Conservation (phyloP, 2,888 invertebrate genomes). For the Hirtodrosophila cameraria region DNA sequence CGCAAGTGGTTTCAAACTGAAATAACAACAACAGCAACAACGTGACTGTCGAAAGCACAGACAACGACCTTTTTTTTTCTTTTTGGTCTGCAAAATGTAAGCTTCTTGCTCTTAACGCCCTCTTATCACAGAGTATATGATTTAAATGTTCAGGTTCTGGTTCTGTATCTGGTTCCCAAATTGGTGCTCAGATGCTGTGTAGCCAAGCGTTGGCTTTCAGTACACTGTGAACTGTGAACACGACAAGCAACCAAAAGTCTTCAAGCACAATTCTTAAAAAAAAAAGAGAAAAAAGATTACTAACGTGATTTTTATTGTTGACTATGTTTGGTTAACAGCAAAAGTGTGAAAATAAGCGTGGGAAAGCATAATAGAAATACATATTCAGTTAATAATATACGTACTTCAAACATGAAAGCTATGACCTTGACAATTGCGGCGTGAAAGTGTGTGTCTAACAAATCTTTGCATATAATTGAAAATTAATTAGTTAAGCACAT, state of each 20-base stretch:
- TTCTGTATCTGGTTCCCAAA: too few species aligned
- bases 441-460: slow-evolving; percentile 17
- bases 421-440: slow-evolving; percentile 27
- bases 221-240: slow-evolving; percentile 60
- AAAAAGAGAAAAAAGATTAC: background rate
- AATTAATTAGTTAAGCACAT: slow-evolving; percentile 4
- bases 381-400: background rate
- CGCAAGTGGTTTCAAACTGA: slow-evolving; percentile 43
- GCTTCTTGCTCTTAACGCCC: slow-evolving; percentile 46
- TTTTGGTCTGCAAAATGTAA: slow-evolving; percentile 49
- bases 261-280: slow-evolving; percentile 12
- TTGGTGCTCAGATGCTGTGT: slow-evolving; percentile 58
- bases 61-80: slow-evolving; percentile 4
- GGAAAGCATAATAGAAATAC: background rate
- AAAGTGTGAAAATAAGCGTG: slow-evolving; percentile 30
- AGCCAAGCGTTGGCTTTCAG: slow-evolving; percentile 58
- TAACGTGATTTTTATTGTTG: slow-evolving; percentile 14
- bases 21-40: slow-evolving; percentile 26
- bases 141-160: slow-evolving; percentile 19
- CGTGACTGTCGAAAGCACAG: slow-evolving; percentile 42
- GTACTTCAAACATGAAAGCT: slow-evolving; percentile 2
- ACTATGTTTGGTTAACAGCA: slow-evolving; percentile 14
- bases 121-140: slow-evolving; percentile 58
- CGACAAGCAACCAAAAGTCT: slow-evolving; percentile 45
- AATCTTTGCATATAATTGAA: slow-evolving; percentile 12